Evolutionary conservation across 1,140 invertebrate genomes (phyloP).

Genomic region (Pseudoatta argentina): DNA sequence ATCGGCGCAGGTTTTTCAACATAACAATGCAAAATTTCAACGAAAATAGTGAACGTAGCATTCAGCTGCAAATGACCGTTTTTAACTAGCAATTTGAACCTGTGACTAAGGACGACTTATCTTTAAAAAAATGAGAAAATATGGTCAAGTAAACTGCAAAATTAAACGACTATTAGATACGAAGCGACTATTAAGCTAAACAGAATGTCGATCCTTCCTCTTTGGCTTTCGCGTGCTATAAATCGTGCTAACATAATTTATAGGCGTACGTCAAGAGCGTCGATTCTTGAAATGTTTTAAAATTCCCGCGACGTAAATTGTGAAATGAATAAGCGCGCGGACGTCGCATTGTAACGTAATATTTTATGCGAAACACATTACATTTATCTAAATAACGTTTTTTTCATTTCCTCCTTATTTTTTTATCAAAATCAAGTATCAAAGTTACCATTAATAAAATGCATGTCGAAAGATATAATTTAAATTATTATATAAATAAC

Average conservation of each 20-base stretch:
- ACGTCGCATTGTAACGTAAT: not conserved
- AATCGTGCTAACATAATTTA: slow-evolving; percentile 3
- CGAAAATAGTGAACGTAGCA: not conserved
- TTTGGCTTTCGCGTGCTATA: not conserved
- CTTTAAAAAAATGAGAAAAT: not conserved
- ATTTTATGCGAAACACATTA: not conserved
- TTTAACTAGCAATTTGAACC: not conserved
- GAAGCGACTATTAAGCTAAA: not conserved
- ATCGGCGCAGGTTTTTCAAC: slow-evolving; percentile 11
- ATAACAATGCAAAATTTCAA: not conserved
- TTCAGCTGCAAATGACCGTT: not conserved
- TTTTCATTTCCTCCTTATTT: not conserved
- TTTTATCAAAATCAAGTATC: not conserved
- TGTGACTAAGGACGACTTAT: not conserved
- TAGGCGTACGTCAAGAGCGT: not conserved
- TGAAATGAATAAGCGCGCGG: not conserved
- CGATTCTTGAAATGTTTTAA: not conserved
- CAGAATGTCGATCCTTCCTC: not conserved
- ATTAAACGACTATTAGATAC: not conserved
- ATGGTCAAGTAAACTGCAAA: not conserved
- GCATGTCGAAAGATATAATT: not conserved
- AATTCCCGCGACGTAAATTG: not conserved
- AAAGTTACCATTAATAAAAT: not conserved
- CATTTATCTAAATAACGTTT: not conserved
- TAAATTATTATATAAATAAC: not conserved